A percentile compares a stretch with the other conserved stretches of the same genome.
These are phyloP conservation scores for Mythimna ferrago DNA, from an alignment of 2,888 invertebrate genomes.

Conservation along the genomic window DNA sequence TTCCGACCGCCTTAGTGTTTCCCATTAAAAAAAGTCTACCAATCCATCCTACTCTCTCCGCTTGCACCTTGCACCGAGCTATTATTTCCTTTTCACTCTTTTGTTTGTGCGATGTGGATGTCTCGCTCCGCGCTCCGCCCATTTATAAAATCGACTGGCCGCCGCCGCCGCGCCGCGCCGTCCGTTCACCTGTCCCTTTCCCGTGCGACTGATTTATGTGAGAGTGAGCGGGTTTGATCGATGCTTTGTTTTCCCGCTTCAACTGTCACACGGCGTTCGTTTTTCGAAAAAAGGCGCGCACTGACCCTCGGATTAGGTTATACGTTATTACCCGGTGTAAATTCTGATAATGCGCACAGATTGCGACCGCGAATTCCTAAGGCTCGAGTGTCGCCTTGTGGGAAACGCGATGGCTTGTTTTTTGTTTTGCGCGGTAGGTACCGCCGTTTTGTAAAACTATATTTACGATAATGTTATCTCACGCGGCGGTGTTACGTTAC, in stretches of 20 bases:
- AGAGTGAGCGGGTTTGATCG: constrained; percentile 90
- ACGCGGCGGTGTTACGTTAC: constrained; percentile 84
- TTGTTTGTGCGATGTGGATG: constrained; percentile 87
- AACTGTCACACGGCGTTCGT: constrained; percentile 77
- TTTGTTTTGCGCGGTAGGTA: constrained; percentile 83
- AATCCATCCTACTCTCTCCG: constrained; percentile 79
- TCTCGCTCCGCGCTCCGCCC: constrained; percentile 89
- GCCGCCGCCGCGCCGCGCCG: constrained; percentile 70
- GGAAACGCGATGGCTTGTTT: constrained; percentile 73
- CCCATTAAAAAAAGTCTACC: constrained; percentile 77
- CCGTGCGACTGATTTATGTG: constrained; percentile 89
- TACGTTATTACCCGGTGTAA: constrained; percentile 80
- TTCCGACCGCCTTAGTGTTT: constrained; percentile 85
- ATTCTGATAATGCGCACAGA: constrained; percentile 87
- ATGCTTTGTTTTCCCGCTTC: constrained; percentile 88
- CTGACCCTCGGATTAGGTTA: constrained; percentile 75
- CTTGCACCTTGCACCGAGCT: constrained; percentile 86
- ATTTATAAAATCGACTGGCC: constrained; percentile 90
- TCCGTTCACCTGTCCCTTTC: constrained; percentile 90
- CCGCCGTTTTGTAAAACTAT: constrained; percentile 86
- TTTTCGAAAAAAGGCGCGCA: constrained; percentile 81
- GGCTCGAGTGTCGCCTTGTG: constrained; percentile 83
- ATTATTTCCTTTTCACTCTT: constrained; percentile 89
- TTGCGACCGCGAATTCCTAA: constrained; percentile 81
- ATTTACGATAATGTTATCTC: constrained; percentile 88